Evolutionary conservation across 1,140 invertebrate genomes (phyloP), one percentile per base, ranked within the genome.

Genomic region (Diabrotica virgifera): DNA sequence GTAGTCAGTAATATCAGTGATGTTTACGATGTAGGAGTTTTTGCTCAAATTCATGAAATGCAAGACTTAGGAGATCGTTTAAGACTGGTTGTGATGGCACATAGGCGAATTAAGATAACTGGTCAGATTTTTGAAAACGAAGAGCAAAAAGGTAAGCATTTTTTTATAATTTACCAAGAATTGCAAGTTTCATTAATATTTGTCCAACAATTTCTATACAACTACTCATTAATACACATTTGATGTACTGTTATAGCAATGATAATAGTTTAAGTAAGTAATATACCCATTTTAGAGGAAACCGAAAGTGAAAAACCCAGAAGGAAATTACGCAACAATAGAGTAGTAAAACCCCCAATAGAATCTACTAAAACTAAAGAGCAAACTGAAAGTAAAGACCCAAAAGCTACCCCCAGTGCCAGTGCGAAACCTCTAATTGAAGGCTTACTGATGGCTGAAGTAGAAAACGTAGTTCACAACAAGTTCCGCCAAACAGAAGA

Each of bases 11-110:
- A 84, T 71, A 74, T 99, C 37, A 85, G 91, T 77, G 96, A 99
- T 63, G 83, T 99, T 35, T 94, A 99, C 79, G 79, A 86, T 52
- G 84, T 99, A 24, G 98, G 98, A 37, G 94, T 96, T 8, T 99
- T 99, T 85, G 97, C 94, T 36, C 95, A 99, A 81, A 99, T 99
- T 73, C 92, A 96, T 75, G 97, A 99, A 82, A 87, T 99, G 77
- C 95, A 98, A 78, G 96, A 99, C 79, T 83, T 97, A 72, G 96
- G 95, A 12, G 92, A 96, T 78, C 91, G 91, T 77, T 76, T 99
- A 56, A 84, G 94, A 62, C 85, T 99, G 72, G 93, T 98, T 61
- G 91, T 98, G 5, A 94, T 96, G 87, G 95, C 94, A 0, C 95
- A 98, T 78, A 83, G 96, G 65, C 85, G 96, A 77, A 92, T 96